Base-by-base conservation (phyloP, 2,113 vertebrate species). In the Pedetes capensis region DNA sequence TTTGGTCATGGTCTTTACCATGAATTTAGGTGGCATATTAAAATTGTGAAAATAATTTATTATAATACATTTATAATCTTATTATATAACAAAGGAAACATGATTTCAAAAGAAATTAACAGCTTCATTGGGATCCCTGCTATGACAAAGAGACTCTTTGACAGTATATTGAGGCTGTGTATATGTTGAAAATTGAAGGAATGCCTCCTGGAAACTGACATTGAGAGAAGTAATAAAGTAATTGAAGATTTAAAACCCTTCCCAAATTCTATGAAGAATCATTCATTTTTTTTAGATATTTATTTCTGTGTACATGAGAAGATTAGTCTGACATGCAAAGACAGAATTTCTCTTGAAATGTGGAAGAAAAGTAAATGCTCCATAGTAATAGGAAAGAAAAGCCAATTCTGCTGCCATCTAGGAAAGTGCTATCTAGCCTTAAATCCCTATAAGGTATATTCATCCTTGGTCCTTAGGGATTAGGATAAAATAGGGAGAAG, bases 91-190 rank as follows among this genome's bases (percentile, higher is more conserved):
- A 96, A 95, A 82, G 47, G n/a, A 14, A 93, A 64, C 27, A 51
- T 51, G 72, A 79, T 95, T 96, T 96, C 76, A 89, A 93, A 94
- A 93, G 93, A 93, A 93, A 96, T 85, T 74, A 94, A 88, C 49
- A 94, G 84, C 84, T 82, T 51, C 63, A 5, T 59, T 72, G 87
- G 61, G 63, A 75, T 64, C 68, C 84, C 64, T 78, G 49, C 80
- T 96, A 61, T 90, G 92, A 96, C 87, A 94, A 81, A 97, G 88
- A 92, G 71, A 90, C 27, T 87, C 80, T 61, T 27, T 96, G 95
- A 84, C 93, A 93, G 63, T 61, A 6, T 81, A 89, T 69, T 92
- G 93, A 90, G 75, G 74, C 27, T 37, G 14, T 63, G 27, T 47
- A 51, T 57, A 47, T 53, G 80, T 69, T 95, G 81, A 88, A 88